Conservation (phyloP, 2,888 invertebrate genomes). For the Hyppa rectilinea region DNA sequence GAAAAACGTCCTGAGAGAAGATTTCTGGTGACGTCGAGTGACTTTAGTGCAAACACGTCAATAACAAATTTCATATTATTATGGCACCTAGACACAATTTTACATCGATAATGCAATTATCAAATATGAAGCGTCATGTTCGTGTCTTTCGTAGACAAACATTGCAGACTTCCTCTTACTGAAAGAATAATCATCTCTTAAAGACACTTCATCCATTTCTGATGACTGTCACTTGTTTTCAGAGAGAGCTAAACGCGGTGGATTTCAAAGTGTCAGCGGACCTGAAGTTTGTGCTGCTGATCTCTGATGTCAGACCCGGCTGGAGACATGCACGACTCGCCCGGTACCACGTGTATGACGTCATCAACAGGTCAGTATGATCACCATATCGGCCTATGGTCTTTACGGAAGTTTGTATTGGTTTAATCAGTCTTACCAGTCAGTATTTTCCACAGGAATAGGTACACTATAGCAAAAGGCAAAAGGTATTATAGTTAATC, state of each 20-base stretch:
- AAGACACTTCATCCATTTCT: background rate
- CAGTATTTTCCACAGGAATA: background rate
- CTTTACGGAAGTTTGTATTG: too few relatives aligned
- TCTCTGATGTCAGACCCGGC: constrained; percentile 92
- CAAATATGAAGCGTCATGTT: too few relatives aligned
- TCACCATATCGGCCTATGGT: background rate
- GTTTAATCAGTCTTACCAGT: background rate
- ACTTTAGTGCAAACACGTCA: background rate
- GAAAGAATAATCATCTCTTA: too few relatives aligned
- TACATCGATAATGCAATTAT: too few relatives aligned
- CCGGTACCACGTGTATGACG: constrained; percentile 92
- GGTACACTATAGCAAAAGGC: too few relatives aligned
- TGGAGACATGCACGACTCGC: constrained; percentile 92
- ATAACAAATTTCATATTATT: too few relatives aligned
- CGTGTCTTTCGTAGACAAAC: too few relatives aligned
- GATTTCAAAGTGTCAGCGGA: constrained; percentile 95
- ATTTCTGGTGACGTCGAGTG: background rate
- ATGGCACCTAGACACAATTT: too few relatives aligned
- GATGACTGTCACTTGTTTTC: constrained; percentile 53
- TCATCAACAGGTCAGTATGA: constrained; percentile 90
- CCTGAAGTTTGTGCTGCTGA: constrained; percentile 94
- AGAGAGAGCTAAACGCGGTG: constrained; percentile 95
- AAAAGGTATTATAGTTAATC: too few relatives aligned
- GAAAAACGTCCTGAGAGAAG: too few relatives aligned
- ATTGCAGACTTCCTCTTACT: too few relatives aligned